These are phyloP conservation scores for Scaptomyza polygonia DNA, from an alignment of 2,888 invertebrate species.

Conservation along the genomic window DNA sequence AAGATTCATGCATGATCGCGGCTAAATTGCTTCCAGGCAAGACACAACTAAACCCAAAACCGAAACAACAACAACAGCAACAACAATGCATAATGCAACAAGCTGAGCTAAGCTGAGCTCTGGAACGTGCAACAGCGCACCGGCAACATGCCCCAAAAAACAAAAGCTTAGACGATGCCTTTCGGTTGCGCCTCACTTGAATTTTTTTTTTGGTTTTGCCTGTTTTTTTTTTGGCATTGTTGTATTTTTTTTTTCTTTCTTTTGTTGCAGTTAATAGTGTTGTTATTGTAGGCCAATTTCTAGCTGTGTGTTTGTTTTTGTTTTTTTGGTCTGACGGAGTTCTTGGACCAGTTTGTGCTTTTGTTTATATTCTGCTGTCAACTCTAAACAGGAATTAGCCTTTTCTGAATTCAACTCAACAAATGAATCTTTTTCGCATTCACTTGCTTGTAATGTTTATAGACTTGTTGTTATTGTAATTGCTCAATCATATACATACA, in stretches of 20 bases:
- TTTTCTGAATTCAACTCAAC: conserved; percentile 24
- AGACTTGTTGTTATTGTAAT: conserved; percentile 10
- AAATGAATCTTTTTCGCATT: conserved; percentile 43
- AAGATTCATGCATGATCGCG: conserved; percentile 85
- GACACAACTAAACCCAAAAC: conserved; percentile 43
- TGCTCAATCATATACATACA: conserved; percentile 5
- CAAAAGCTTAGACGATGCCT: conserved; percentile 28
- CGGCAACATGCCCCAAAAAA: conserved; percentile 60
- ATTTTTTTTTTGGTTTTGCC: conserved; percentile 31
- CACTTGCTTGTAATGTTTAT: conserved; percentile 18
- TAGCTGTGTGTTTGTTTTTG: conserved; percentile 5
- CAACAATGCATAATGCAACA: conserved; percentile 16
- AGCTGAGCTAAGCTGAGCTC: conserved; percentile 27
- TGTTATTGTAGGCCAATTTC: conserved; percentile 66
- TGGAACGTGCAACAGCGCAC: conserved; percentile 60
- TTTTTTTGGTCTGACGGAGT: conserved; percentile 4
- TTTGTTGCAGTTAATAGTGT: conserved; percentile 68
- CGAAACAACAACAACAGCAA: conserved; percentile 19
- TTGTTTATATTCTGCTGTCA: conserved; percentile 28
- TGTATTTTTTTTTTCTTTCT: conserved; percentile 13
- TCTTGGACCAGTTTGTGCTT: conserved; percentile 23
- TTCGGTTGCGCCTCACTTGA: conserved; percentile 42
- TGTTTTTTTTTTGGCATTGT: conserved; percentile 33
- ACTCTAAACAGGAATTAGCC: conserved; percentile 37
- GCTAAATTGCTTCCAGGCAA: conserved; percentile 82